Base-by-base conservation (phyloP, 2,888 invertebrate species). In the Acanthosepion lycidas region DNA sequence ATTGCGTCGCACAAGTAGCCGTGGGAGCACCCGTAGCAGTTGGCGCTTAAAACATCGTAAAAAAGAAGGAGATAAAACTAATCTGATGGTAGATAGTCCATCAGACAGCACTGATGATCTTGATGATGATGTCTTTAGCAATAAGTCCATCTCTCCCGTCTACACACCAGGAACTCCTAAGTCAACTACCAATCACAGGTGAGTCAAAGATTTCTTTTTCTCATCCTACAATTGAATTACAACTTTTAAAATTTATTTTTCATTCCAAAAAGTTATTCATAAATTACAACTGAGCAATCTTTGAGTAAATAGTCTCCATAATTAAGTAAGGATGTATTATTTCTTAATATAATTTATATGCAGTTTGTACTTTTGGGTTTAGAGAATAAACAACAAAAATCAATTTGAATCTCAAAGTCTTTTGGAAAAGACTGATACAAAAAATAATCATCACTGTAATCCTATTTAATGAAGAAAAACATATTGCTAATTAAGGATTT, bases 21-120 rank as follows among this genome's bases (percentile, higher is more conserved):
- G 96, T 95, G 98, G 96, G 4, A 97, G 97, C 95, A 95, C 96
- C 49, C 96, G 97, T 94, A 97, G 97, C 94, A 97, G 97, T 94
- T 97, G 97, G 97, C 96, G 96, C 94, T 95, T 96, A 33, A 96
- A 96, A 94, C 95, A 96, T 93, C 95, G 96, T 59, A 95, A 96
- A 55, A 96, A 96, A 94, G 96, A 97, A 9, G 97, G 97, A 26
- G 97, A 97, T 95, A 97, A 97, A 95, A 97, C 96, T 33, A 96
- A 96, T 95, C 95, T 97, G 48, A 97, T 97, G 78, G 96, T 97
- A 8, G 97, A 97, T 94, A 96, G 96, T 94, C 96, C 96, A 94
- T 96, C 97, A 33, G 97, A 97, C 95, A 97, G 97, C 98, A 98
- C 98, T 53, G 98, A 98, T 53, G 98, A 98, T 94, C 97, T 97